Evolutionary conservation across 2,888 invertebrate species (phyloP), one percentile per base, ranked within the genome.

Genomic region (Campoplex capitator): DNA sequence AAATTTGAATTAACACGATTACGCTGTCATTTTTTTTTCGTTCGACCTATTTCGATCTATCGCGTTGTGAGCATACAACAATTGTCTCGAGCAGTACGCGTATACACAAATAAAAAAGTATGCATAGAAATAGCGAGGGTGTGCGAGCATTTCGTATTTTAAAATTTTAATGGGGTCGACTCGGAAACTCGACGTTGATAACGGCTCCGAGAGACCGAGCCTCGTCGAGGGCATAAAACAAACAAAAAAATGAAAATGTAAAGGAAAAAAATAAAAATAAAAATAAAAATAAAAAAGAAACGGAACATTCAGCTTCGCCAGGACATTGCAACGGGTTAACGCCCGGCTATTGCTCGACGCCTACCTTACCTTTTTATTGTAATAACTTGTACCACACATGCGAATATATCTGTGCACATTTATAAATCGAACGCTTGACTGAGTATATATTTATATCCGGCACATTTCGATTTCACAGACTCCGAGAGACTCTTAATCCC

Each of bases 281-380:
- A 70, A 28, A 8, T 23, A 70, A 71, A 28, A 58, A 38, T 4
- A 58, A 58, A 65, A 62, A 58, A 11, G 16, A 70, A 70, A 28
- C 16, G 13, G 32, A 62, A 62, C 32, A 67, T 71, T 38, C 82
- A 79, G 86, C 89, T 90, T 91, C 90, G 90, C 91, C 85, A 86
- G 88, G 85, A 84, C 84, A 75, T 85, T 87, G 86, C 32, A 51
- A 87, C 91, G 91, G 93, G 93, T 93, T 91, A 93, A 93, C 91
- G 93, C 91, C 93, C 93, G 92, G 86, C 87, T 70, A 75, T 78
- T 76, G 88, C 84, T 76, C 85, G 86, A 88, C 92, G 91, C 92
- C 91, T 92, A 92, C 92, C 89, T 88, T 84, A 86, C 83, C 77
- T 78, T 82, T 82, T 79, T 86, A 73, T 78, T 71, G 74, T 67